Conservation (phyloP, 1,140 invertebrate species). For the Cotesia vestalis region DNA sequence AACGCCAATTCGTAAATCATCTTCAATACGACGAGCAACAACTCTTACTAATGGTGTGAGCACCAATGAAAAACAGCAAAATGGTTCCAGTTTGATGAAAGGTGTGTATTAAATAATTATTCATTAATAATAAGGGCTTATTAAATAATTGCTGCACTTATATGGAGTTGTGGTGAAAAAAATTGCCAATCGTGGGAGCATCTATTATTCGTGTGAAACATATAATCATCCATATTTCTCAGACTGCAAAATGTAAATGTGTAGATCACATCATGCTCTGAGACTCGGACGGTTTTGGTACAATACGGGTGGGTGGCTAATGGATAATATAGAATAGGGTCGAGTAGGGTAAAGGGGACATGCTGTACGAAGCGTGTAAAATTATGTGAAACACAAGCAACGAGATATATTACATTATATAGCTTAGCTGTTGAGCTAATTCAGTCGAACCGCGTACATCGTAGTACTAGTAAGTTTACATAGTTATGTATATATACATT, state of each 20-base stretch:
- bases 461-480: too few relatives aligned
- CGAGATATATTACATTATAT: neutral
- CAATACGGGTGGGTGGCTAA: neutral
- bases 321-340: slow-evolving; percentile 7
- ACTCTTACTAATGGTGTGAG: slow-evolving; percentile 29
- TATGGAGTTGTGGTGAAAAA: neutral
- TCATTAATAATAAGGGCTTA: neutral
- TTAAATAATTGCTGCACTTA: neutral
- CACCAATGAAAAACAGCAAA: slow-evolving; percentile 25
- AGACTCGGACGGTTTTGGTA: neutral
- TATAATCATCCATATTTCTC: slow-evolving; percentile 9
- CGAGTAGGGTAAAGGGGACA: too few relatives aligned
- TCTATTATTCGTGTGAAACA: too few relatives aligned
- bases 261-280: too few relatives aligned
- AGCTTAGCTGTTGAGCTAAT: slow-evolving; percentile 23
- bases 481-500: too few relatives aligned
- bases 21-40: slow-evolving; percentile 46
- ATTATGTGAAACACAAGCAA: neutral
- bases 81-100: slow-evolving; percentile 21
- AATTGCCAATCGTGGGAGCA: neutral
- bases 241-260: neutral
- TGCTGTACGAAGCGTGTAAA: slow-evolving; percentile 15
- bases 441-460: slow-evolving; percentile 22
- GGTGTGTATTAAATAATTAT: neutral
- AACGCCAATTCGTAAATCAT: slow-evolving; percentile 47